Conservation (phyloP, 2,797 vertebrate genomes). For the Parotocinclus haroldoi region DNA sequence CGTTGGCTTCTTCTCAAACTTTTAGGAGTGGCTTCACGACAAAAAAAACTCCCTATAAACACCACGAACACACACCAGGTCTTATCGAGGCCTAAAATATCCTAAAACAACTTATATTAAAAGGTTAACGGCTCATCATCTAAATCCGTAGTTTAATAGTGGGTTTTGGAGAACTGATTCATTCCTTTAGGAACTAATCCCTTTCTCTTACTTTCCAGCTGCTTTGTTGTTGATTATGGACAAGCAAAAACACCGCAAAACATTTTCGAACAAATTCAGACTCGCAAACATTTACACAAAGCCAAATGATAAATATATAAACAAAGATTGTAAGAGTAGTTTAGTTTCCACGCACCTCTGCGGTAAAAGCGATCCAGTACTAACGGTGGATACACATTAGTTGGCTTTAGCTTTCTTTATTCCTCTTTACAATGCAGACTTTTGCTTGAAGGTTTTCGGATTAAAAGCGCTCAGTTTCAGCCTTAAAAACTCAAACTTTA, state of each 20-base stretch:
- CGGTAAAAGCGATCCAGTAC: background rate
- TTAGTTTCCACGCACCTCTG: background rate
- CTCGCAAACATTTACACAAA: background rate
- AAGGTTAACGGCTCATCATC: too few relatives aligned
- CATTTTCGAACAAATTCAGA: background rate
- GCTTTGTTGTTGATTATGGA: background rate
- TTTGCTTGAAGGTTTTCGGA: background rate
- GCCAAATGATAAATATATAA: background rate
- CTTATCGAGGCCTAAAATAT: background rate
- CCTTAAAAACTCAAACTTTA: background rate
- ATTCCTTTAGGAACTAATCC: background rate
- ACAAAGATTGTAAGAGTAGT: background rate
- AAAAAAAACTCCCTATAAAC: background rate
- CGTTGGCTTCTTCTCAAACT: slow-evolving; percentile 4
- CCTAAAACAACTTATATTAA: background rate
- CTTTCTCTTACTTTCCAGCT: slow-evolving; percentile 1
- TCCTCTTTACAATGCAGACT: background rate
- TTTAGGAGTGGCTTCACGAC: slow-evolving; percentile 1
- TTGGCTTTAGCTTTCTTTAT: background rate
- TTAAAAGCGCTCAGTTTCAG: background rate
- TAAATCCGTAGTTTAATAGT: too few relatives aligned
- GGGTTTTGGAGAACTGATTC: background rate
- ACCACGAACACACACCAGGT: background rate
- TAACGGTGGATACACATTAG: background rate
- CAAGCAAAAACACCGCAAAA: too few relatives aligned